Evolutionary conservation across 2,888 invertebrate genomes (phyloP).

Genomic region (Campoplex nolae): DNA sequence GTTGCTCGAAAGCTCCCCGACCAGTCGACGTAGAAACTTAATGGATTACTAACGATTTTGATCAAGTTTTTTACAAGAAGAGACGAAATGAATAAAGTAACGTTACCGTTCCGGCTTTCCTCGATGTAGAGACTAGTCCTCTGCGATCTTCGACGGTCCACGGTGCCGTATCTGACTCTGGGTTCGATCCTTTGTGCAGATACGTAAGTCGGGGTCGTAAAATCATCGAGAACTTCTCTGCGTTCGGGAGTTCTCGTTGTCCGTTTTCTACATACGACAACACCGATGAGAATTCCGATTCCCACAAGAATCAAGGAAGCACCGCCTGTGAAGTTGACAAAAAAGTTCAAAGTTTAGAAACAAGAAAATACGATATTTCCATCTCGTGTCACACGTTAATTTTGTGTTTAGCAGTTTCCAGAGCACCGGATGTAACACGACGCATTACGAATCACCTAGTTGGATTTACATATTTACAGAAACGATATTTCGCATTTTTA

Average conservation of each 20-base stretch:
- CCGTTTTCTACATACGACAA: constrained; percentile 81
- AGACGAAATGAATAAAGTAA: background rate
- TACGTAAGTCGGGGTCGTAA: constrained; percentile 82
- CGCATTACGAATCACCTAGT: background rate
- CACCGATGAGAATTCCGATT: constrained; percentile 82
- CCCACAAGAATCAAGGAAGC: constrained; percentile 81
- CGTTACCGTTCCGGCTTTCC: constrained; percentile 81
- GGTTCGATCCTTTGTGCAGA: constrained; percentile 81
- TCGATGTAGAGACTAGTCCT: constrained; percentile 81
- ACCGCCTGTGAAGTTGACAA: constrained; percentile 71
- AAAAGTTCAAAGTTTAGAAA: background rate
- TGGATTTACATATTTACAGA: constrained; percentile 4
- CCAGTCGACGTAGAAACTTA: no score
- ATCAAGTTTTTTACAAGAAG: background rate
- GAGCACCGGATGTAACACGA: background rate
- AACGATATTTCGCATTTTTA: constrained; percentile 52
- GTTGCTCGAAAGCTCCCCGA: no score
- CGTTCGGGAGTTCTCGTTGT: constrained; percentile 68
- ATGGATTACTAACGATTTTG: background rate
- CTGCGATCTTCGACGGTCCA: constrained; percentile 78
- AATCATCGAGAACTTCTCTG: constrained; percentile 78
- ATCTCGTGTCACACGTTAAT: background rate
- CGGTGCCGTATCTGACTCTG: constrained; percentile 79
- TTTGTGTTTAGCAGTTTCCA: background rate
- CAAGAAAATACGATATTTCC: background rate